Evolutionary conservation across 2,113 vertebrate species (phyloP).

Genomic region (Myrmecophaga tridactyla): DNA sequence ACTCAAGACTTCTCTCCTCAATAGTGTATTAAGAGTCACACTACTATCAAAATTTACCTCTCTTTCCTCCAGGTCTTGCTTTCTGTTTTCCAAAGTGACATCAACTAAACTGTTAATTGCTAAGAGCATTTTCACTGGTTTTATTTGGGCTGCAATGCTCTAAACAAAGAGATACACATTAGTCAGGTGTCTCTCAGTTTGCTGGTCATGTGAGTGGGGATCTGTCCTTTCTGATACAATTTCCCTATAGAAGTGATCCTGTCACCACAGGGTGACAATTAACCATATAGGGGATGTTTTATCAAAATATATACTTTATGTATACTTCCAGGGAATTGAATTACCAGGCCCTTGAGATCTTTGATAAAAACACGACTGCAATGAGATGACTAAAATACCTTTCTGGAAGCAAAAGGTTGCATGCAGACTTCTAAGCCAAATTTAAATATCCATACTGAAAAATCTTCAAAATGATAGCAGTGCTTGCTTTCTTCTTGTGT

Average conservation of each 20-base stretch:
- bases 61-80: background rate
- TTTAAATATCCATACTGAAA: background rate
- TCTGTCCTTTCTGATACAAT: background rate
- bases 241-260: background rate
- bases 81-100: background rate
- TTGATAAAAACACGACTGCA: constrained; percentile 8
- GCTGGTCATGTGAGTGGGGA: background rate
- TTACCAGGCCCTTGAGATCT: background rate
- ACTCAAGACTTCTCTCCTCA: background rate
- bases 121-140: background rate
- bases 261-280: background rate
- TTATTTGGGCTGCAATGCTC: background rate
- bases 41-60: background rate
- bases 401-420: background rate
- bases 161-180: background rate
- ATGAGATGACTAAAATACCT: background rate
- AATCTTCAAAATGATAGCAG: background rate
- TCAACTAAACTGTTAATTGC: background rate
- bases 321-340: background rate
- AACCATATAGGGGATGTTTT: background rate
- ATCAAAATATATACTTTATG: background rate
- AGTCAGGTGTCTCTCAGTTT: background rate
- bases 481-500: constrained; percentile 6
- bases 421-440: background rate
- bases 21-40: background rate